These are phyloP conservation scores for Pseudococcus viburni DNA, from an alignment of 2,888 invertebrate species.

Conservation along the genomic window DNA sequence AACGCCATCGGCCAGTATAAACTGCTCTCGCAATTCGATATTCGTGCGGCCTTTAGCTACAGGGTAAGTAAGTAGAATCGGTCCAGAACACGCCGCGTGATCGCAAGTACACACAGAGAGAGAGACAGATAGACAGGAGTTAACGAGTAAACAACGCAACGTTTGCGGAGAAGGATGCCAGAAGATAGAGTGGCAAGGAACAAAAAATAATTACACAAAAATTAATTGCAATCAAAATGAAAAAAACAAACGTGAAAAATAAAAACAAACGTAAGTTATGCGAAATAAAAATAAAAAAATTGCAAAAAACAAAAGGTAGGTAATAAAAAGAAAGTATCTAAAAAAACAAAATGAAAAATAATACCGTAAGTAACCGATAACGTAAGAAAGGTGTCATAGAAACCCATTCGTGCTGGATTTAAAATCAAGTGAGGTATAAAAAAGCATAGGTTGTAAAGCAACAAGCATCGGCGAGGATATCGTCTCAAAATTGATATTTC, in stretches of 20 bases:
- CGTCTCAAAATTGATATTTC: neutral
- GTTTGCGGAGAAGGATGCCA: conserved; percentile 67
- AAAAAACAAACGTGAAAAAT: conserved; percentile 67
- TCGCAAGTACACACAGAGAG: conserved; percentile 68
- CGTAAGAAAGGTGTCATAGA: conserved; percentile 61
- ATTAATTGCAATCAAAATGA: conserved; percentile 66
- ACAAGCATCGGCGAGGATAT: conserved; percentile 46
- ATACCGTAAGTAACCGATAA: conserved; percentile 67
- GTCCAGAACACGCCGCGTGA: conserved; percentile 64
- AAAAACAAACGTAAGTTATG: conserved; percentile 62
- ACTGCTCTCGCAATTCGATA: conserved; percentile 99
- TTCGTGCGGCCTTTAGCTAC: conserved; percentile 99
- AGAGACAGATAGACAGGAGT: conserved; percentile 65
- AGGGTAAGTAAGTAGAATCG: conserved; percentile 37
- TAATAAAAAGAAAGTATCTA: neutral
- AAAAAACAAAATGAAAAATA: conserved; percentile 63
- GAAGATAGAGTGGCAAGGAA: conserved; percentile 69
- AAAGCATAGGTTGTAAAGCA: conserved; percentile 35
- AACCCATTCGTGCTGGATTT: conserved; percentile 66
- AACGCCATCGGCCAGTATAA: conserved; percentile 98
- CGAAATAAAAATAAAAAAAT: conserved; percentile 70
- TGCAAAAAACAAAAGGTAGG: conserved; percentile 68
- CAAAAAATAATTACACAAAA: conserved; percentile 69
- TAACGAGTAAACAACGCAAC: conserved; percentile 67
- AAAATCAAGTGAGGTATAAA: conserved; percentile 46